phyloP scores from a whole-genome alignment of 2,888 invertebrate genomes.

The Callimorpha dominula region DNA sequence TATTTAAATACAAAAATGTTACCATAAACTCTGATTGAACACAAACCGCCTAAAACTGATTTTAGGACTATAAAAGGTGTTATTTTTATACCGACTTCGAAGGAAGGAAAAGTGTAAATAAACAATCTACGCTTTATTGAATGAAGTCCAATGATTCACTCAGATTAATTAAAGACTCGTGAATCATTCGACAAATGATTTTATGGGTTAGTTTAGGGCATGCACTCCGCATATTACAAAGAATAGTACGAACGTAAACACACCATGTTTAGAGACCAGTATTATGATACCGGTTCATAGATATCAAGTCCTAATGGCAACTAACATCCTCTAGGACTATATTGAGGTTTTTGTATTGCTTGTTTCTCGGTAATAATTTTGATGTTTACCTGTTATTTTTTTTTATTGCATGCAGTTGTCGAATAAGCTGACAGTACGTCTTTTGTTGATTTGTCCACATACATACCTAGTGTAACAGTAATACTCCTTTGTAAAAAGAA shows the following conservation, averaged over 20 bases:
- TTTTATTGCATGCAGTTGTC: not conserved
- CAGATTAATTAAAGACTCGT: conserved; percentile 23
- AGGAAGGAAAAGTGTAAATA: conserved; percentile 6
- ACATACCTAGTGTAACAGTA: too few species aligned
- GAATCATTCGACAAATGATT: conserved; percentile 7
- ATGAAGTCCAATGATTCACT: conserved; percentile 25
- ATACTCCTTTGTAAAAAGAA: too few species aligned
- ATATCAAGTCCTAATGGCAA: not conserved
- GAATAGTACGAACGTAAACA: not conserved
- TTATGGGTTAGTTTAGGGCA: not conserved
- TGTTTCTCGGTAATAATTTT: not conserved
- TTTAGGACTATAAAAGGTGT: not conserved
- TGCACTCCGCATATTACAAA: not conserved
- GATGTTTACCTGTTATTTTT: not conserved
- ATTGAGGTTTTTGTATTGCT: not conserved
- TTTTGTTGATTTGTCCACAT: too few species aligned
- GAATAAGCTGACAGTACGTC: too few species aligned
- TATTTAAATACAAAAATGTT: not conserved
- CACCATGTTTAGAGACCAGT: not conserved
- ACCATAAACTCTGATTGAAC: not conserved
- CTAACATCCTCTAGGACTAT: not conserved
- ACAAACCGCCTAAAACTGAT: not conserved
- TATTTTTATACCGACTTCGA: conserved; percentile 4
- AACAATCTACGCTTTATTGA: conserved; percentile 17
- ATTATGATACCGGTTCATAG: not conserved